Percentiles rank a stretch among this genome's conserved stretches.
Conservation (phyloP, 1,140 invertebrate genomes). For the Caerostris darwini region DNA sequence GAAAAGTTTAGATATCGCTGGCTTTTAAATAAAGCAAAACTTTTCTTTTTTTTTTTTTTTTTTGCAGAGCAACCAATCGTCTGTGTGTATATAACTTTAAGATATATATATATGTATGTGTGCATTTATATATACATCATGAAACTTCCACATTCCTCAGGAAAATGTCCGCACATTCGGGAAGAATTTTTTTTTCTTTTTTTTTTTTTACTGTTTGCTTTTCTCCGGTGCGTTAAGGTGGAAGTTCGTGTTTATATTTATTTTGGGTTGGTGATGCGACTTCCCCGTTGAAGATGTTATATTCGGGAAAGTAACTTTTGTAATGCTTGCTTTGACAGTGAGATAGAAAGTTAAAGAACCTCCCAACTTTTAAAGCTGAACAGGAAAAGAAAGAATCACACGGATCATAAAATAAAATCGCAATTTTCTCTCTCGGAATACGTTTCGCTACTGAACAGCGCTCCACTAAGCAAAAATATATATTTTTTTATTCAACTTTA, state of each 20-base stretch:
- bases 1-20: slow-evolving; percentile 34
- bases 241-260: slow-evolving; percentile 52
- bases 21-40: slow-evolving; percentile 73
- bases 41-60: background rate
- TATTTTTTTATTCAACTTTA: background rate
- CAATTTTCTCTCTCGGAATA: background rate
- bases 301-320: slow-evolving; percentile 33
- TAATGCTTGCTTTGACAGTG: slow-evolving; percentile 47
- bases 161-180: slow-evolving; percentile 27
- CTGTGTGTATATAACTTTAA: slow-evolving; percentile 16
- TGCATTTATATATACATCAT: background rate
- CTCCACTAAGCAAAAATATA: background rate
- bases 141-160: background rate
- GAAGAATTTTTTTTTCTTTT: background rate
- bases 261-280: background rate
- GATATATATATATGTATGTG: slow-evolving; percentile 30
- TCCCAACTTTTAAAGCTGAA: background rate
- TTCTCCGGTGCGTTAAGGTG: slow-evolving; percentile 34
- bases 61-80: background rate
- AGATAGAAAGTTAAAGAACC: slow-evolving; percentile 38
- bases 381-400: background rate
- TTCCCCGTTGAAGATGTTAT: background rate
- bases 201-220: slow-evolving; percentile 29
- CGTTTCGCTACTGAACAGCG: background rate
- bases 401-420: slow-evolving; percentile 12